Evolutionary conservation across 2,113 vertebrate species (phyloP).

Genomic region (zebrafish (Danio rerio)): GRCz12tu NC_133185.1:5604501-5605000

Average conservation of each 20-base stretch:
- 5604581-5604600: constrained; percentile 90
- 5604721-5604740: constrained; percentile 94
- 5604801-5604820: too few species aligned
- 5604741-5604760: constrained; percentile 79
- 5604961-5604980: too few species aligned
- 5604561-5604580: constrained; percentile 90
- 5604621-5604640: constrained; percentile 87
- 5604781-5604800: too few species aligned
- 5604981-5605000: too few species aligned
- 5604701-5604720: constrained; percentile 76
- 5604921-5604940: too few species aligned
- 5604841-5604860: too few species aligned
- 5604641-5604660: constrained; percentile 93
- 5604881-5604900: too few species aligned
- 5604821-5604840: too few species aligned
- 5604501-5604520: not conserved
- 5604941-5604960: too few species aligned
- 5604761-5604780: not conserved
- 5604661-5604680: constrained; percentile 95
- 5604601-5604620: constrained; percentile 84
- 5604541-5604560: constrained; percentile 92
- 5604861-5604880: too few species aligned
- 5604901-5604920: too few species aligned
- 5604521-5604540: not conserved
- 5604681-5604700: constrained; percentile 83